These are phyloP conservation scores for Callionymus lyra DNA, from an alignment of 2,113 vertebrate genomes.

Conservation along the genomic window DNA sequence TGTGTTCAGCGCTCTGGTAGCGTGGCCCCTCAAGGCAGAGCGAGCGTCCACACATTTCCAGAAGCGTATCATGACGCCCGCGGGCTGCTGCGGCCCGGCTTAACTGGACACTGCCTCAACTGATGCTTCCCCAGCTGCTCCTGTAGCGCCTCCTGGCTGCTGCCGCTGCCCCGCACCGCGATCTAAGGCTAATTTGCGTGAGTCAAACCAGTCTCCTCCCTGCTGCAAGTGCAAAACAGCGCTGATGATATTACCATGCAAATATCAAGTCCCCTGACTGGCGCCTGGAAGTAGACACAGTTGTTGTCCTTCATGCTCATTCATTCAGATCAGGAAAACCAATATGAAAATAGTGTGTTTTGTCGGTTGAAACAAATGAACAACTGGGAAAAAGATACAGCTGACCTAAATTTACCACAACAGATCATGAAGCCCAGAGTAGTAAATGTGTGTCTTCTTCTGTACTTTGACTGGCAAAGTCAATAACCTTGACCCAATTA, in stretches of 20 bases:
- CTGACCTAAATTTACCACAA: conserved; percentile 1
- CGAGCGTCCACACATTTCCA: conserved; percentile 4
- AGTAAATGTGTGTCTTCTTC: no score
- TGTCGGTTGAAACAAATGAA: conserved; percentile 16
- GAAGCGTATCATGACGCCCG: conserved; percentile 26
- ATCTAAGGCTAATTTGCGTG: conserved; percentile 29
- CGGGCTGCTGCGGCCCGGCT: conserved; percentile 25
- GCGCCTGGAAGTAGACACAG: conserved; percentile 28
- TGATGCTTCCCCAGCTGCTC: conserved; percentile 5
- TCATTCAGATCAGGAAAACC: conserved; percentile 39
- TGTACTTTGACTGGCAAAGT: no score
- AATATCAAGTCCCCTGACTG: conserved; percentile 35
- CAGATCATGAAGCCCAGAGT: no score
- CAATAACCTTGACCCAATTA: no score
- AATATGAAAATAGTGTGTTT: conserved; percentile 51
- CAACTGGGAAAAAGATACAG: conserved; percentile 23
- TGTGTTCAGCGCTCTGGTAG: conserved; percentile 19
- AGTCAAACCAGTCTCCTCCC: conserved; percentile 8
- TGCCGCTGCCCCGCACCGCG: background rate
- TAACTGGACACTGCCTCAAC: conserved; percentile 25
- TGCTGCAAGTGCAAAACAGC: background rate
- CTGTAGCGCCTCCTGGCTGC: conserved; percentile 18
- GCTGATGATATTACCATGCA: conserved; percentile 37
- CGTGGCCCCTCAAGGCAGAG: conserved; percentile 31
- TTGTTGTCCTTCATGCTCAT: conserved; percentile 21